Evolutionary conservation across 2,888 invertebrate species (phyloP).

Genomic region (Teleiodes luculella): DNA sequence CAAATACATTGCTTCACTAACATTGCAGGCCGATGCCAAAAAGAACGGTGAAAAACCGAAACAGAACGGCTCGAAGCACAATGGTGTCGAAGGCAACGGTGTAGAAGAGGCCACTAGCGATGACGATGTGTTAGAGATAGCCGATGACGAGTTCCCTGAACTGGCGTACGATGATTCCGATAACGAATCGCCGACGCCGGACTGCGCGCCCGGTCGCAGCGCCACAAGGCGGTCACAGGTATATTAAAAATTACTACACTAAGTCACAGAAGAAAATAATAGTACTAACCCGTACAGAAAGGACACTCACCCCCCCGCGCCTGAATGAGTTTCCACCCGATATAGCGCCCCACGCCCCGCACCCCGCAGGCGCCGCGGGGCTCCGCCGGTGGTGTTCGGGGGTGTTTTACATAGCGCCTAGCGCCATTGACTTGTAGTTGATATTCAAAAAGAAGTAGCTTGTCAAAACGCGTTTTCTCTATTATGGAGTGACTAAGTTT

Average conservation of each 20-base stretch:
- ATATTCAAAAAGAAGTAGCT: too few species aligned
- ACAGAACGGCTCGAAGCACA: constrained; percentile 48
- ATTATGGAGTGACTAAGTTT: too few species aligned
- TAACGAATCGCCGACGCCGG: constrained; percentile 46
- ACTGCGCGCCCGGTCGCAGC: constrained; percentile 46
- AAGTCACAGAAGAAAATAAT: too few species aligned
- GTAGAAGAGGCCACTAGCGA: constrained; percentile 34
- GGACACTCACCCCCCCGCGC: too few species aligned
- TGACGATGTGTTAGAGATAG: constrained; percentile 26
- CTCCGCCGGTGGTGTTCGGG: too few species aligned
- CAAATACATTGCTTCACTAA: not conserved
- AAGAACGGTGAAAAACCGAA: constrained; percentile 37
- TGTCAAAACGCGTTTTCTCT: too few species aligned
- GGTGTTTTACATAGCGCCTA: too few species aligned
- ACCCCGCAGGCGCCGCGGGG: too few species aligned
- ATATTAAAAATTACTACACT: constrained; percentile 20
- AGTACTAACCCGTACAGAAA: too few species aligned
- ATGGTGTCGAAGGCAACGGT: constrained; percentile 35
- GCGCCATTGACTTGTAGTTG: too few species aligned
- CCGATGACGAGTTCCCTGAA: constrained; percentile 64
- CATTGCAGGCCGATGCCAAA: constrained; percentile 18
- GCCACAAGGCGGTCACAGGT: constrained; percentile 70
- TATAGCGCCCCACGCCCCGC: too few species aligned
- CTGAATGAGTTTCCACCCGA: too few species aligned
- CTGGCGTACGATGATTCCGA: constrained; percentile 63